Base-by-base conservation (phyloP, 2,888 invertebrate genomes). In the Chrysomela aeneicollis region DNA sequence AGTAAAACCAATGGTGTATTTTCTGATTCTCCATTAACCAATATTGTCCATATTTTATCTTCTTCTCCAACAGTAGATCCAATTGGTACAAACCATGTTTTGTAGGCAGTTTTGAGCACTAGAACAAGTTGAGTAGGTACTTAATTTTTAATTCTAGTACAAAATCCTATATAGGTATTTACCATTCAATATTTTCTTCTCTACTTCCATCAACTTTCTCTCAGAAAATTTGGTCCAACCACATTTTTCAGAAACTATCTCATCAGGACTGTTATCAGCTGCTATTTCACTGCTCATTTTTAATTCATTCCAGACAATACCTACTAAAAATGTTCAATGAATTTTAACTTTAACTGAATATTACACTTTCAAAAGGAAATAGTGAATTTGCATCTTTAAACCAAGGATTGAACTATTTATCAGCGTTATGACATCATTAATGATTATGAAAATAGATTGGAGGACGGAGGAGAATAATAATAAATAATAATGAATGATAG, bases 1-100 rank as follows among this genome's bases (percentile, higher is more conserved):
- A 98, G 84, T 77, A 98, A 79, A 35, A 98, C 93, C 30, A 98
- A 83, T 0, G 98, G 97, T 0, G 89, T 89, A 77, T 90, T 89
- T 62, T 84, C 82, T 46, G 85, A 85, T 69, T 86, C 84, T 70
- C 84, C 84, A 74, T 89, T 88, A 68, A 89, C 77, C 30, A 86
- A 83, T 21, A 89, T 79, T 0, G 89, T 89, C 89, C 89, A 89
- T 74, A 90, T 85, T 81, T 87, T 87, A 71, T 88, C 87, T 1
- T 86, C 81, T 21, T 71, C 66, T n/a, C 87, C 87, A 67, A 86
- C 85, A 2, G 83, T 81, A 10, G 85, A 83, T 0, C 87, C 87
- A 62, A 85, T 82, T 66, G 84, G 82, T 6, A 86, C 84, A 74
- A 84, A 86, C 74, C 82, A 81, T 15, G 83, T 83, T 68, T 79